Evolutionary conservation across 2,888 invertebrate genomes (phyloP), one percentile per base, ranked within the genome.

Genomic region (Calameuta pallipes): DNA sequence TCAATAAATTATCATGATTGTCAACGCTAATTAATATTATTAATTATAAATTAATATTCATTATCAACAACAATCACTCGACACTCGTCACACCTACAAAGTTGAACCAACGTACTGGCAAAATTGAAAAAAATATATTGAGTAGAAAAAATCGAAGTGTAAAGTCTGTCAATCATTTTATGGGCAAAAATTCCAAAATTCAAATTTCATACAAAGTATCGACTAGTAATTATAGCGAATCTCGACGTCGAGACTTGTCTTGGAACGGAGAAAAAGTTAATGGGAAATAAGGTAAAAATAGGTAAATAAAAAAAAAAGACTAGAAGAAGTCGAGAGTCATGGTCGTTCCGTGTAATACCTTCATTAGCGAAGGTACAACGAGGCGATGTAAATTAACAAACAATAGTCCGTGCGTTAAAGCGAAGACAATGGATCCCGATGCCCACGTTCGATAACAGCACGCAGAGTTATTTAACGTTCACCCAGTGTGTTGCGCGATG

Each of bases 341-440:
- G 56, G 56, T 56, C 56, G 56, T 23, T 56, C 56, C 56, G 56
- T 56, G 56, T 23, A 56, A 56, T 56, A 56, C 56, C 56, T 56
- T 56, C 56, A 56, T 56, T 56, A 56, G 56, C 23, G 56, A 56
- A 56, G 56, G 23, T 56, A 56, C 56, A 9, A 56, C 56, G 56
- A 23, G 56, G 23, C 56, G 56, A 56, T 73, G 33, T 31, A 78
- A 78, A 78, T 78, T 78, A 78, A 78, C 78, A 78, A 78, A 78
- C 78, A 78, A 78, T 78, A 75, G 78, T 69, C 33, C 74, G 78
- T 75, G 78, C 78, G 78, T 37, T 75, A 78, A 56, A 56, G 30
- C 74, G 78, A 78, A 78, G 69, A 78, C 78, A 78, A 78, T 78
- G 78, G 75, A 75, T n/a, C 69, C 75, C 75, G 75, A 78, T 78